A percentile compares a stretch with the other conserved stretches of the same genome.
Evolutionary conservation across 2,888 invertebrate genomes (phyloP).

Genomic region (Philereme transversata): DNA sequence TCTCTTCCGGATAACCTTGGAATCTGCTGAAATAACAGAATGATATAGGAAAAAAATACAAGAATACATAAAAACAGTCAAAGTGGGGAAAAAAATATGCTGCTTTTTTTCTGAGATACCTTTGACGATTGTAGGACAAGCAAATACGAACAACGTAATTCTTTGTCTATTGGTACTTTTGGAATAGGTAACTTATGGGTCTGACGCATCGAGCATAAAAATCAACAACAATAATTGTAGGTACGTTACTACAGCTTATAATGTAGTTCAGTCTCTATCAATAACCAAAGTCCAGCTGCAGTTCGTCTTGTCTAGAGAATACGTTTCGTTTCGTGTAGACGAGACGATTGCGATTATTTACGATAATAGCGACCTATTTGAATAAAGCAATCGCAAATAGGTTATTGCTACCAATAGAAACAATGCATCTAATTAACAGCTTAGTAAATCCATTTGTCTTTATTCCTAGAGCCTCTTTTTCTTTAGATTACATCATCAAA

Average conservation of each 20-base stretch:
- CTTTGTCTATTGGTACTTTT: too few species aligned
- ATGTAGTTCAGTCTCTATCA: not conserved
- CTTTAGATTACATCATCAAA: not conserved
- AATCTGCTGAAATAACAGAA: too few species aligned
- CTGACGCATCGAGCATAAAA: not conserved
- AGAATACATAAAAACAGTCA: too few species aligned
- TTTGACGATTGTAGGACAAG: too few species aligned
- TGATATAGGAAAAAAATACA: too few species aligned
- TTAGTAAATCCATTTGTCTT: not conserved
- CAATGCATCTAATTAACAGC: slow-evolving; percentile 14
- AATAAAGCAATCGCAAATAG: slow-evolving; percentile 7
- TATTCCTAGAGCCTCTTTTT: not conserved
- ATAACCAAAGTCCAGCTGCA: slow-evolving; percentile 1
- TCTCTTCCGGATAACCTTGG: too few species aligned
- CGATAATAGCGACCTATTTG: slow-evolving; percentile 12
- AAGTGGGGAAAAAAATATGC: too few species aligned
- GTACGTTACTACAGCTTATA: not conserved
- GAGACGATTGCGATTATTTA: slow-evolving; percentile 4
- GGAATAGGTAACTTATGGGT: too few species aligned
- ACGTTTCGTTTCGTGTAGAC: not conserved
- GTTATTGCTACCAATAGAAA: slow-evolving; percentile 13
- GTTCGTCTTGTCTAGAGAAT: not conserved
- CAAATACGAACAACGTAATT: too few species aligned
- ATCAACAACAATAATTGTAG: not conserved
- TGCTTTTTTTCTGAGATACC: too few species aligned